Conservation (phyloP, 2,113 vertebrate species). For the Eurypyga helias region DNA sequence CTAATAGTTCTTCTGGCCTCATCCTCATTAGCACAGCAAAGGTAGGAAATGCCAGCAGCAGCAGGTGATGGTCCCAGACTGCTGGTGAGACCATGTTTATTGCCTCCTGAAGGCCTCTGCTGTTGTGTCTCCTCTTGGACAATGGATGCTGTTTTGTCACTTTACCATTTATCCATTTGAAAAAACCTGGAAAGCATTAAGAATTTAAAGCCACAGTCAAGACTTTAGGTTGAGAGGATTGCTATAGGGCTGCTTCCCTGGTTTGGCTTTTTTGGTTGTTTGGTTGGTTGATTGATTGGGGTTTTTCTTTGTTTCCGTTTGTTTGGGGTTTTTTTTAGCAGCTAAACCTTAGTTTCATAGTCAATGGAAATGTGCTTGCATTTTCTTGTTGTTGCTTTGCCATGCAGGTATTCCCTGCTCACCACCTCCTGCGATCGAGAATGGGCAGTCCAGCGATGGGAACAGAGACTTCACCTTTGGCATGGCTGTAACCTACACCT, state of each 20-base stretch:
- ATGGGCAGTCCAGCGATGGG: neutral
- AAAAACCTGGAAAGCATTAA: neutral
- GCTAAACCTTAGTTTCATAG: neutral
- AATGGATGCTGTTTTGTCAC: neutral
- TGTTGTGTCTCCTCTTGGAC: neutral
- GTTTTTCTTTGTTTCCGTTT: too few species aligned
- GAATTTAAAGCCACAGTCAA: neutral
- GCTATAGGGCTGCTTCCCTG: neutral
- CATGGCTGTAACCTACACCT: conserved; percentile 31
- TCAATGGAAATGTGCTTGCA: neutral
- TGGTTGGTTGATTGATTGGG: neutral
- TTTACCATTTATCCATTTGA: neutral
- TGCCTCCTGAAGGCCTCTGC: neutral
- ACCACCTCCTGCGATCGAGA: neutral
- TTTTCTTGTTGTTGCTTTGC: neutral
- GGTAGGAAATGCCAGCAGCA: neutral
- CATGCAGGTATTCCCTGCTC: neutral
- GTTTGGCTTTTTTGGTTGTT: neutral
- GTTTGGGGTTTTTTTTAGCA: neutral
- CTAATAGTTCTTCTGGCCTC: neutral
- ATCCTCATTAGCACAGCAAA: neutral
- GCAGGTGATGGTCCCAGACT: neutral
- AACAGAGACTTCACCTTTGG: neutral
- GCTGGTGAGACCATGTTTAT: neutral
- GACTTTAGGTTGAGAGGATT: neutral